Evolutionary conservation across 2,888 invertebrate genomes (phyloP).

Genomic region (Euphydryas editha): DNA sequence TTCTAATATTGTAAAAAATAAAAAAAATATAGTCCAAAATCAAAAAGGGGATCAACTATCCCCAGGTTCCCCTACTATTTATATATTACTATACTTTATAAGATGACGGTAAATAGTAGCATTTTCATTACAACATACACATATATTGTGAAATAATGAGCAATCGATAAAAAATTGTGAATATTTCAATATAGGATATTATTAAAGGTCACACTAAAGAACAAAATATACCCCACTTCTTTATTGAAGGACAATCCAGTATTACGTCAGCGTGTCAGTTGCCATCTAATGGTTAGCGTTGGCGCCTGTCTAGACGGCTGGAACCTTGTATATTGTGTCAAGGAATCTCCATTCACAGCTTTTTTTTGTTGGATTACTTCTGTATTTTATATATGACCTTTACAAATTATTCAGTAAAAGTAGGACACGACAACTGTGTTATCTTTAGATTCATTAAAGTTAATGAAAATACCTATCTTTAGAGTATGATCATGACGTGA

Average conservation of each 20-base stretch:
- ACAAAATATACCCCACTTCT: constrained; percentile 20
- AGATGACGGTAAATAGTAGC: no score
- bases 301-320: constrained; percentile 52
- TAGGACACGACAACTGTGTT: not conserved
- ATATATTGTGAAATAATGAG: not conserved
- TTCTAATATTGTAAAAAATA: no score
- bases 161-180: not conserved
- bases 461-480: constrained; percentile 19
- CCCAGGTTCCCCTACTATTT: no score
- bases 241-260: constrained; percentile 33
- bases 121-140: not conserved
- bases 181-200: constrained; percentile 10
- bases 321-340: constrained; percentile 35
- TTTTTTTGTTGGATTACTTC: not conserved
- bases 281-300: constrained; percentile 39
- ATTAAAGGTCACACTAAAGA: constrained; percentile 21
- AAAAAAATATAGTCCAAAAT: no score
- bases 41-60: no score
- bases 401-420: constrained; percentile 7
- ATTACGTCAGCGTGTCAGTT: constrained; percentile 45
- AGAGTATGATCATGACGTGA: not conserved
- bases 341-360: constrained; percentile 15
- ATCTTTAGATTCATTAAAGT: not conserved
- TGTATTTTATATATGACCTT: constrained; percentile 3
- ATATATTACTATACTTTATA: no score